Percentiles rank a stretch among this genome's conserved stretches.
These are phyloP conservation scores for Acrocyrtus sp. DNA, from an alignment of 2,888 invertebrate species.

Conservation along the genomic window DNA sequence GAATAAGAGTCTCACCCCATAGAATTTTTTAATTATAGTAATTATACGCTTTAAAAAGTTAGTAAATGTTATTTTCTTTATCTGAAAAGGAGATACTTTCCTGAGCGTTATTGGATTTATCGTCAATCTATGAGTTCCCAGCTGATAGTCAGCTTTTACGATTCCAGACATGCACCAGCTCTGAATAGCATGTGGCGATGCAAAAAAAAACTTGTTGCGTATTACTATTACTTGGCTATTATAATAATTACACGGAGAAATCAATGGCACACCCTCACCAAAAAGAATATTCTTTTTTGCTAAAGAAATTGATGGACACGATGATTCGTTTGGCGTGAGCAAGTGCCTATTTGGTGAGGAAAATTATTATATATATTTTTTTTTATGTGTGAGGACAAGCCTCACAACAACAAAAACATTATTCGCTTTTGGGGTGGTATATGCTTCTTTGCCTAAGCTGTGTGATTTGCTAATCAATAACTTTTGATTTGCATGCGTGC, in stretches of 20 bases:
- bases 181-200: background rate
- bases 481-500: background rate
- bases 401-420: too few relatives aligned
- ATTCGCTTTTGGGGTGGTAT: too few relatives aligned
- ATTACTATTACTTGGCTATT: background rate
- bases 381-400: too few relatives aligned
- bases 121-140: background rate
- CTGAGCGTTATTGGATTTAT: background rate
- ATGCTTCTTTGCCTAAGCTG: background rate
- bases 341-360: background rate
- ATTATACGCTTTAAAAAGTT: too few relatives aligned
- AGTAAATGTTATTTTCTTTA: too few relatives aligned
- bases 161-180: too few relatives aligned
- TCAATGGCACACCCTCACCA: constrained; percentile 10
- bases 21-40: too few relatives aligned
- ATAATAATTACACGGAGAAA: background rate
- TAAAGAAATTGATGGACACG: background rate
- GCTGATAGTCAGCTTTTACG: background rate
- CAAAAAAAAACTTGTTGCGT: constrained; percentile 18
- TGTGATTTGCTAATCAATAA: background rate
- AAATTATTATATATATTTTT: too few relatives aligned
- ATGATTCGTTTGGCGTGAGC: background rate
- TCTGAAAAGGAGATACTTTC: too few relatives aligned
- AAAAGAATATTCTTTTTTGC: too few relatives aligned
- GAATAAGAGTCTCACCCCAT: too few relatives aligned